These are phyloP conservation scores for Ara ararauna DNA, from an alignment of 2,797 vertebrate genomes.

Conservation along the genomic window DNA sequence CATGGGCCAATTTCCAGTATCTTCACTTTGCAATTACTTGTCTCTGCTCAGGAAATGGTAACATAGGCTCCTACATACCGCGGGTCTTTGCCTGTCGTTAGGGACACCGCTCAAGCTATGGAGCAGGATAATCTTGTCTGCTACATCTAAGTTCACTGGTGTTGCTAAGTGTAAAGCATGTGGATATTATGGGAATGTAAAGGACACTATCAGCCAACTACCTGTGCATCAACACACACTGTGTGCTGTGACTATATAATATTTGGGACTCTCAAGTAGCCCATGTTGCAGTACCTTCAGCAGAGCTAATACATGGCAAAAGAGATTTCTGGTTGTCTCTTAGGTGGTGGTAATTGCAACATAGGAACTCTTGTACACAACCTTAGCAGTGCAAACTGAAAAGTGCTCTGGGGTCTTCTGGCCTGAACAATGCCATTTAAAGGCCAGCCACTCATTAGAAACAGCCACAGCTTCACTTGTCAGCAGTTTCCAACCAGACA, in stretches of 20 bases:
- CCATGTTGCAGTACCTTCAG: not conserved
- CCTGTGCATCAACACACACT: not conserved
- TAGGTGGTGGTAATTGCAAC: not conserved
- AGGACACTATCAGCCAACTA: not conserved
- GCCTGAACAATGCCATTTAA: not conserved
- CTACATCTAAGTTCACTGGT: not conserved
- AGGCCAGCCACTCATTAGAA: slow-evolving; percentile 11
- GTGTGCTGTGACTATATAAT: not conserved
- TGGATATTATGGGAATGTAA: not conserved
- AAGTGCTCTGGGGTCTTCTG: slow-evolving; percentile 13
- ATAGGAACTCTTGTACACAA: not conserved
- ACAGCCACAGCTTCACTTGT: not conserved
- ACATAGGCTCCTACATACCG: not conserved
- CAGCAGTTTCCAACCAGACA: not conserved
- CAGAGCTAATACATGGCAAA: not conserved
- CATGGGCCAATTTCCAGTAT: not conserved
- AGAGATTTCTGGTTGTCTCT: not conserved
- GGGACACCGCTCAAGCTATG: not conserved
- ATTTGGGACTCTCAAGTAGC: not conserved
- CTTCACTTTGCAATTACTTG: not conserved
- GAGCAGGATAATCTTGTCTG: not conserved
- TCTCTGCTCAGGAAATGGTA: not conserved
- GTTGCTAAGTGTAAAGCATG: not conserved
- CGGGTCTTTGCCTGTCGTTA: not conserved
- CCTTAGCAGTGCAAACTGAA: not conserved